phyloP scores from a whole-genome alignment of 1,140 invertebrate species.

The Chironomus striatipennis region DNA sequence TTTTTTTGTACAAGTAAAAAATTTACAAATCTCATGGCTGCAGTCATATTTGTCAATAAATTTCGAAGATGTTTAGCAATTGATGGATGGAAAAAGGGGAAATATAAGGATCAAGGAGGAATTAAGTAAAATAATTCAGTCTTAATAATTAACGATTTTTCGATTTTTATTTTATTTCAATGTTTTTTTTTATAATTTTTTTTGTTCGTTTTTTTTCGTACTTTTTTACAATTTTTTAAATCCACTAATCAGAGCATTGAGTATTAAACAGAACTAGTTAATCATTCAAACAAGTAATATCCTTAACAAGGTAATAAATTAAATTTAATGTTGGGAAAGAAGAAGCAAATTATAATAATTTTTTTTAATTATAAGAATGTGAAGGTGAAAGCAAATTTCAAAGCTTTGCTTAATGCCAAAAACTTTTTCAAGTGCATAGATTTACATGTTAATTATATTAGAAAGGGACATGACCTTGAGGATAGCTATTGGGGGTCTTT shows the following conservation, averaged over 20 bases:
- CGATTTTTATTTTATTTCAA: constrained; percentile 14
- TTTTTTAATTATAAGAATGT: too few species aligned
- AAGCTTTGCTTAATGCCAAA: too few species aligned
- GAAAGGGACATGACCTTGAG: too few species aligned
- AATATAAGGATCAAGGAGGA: neutral
- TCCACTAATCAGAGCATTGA: neutral
- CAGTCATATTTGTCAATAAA: neutral
- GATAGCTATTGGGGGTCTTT: too few species aligned
- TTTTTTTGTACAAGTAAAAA: neutral
- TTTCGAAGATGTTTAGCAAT: neutral
- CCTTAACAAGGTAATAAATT: too few species aligned
- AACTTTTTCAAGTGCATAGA: too few species aligned
- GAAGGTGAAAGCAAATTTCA: too few species aligned
- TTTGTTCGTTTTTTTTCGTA: neutral
- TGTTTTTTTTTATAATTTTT: neutral
- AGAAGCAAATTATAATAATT: too few species aligned
- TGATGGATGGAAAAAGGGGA: neutral
- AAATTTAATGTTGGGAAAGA: too few species aligned
- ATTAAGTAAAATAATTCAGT: neutral
- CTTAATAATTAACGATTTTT: constrained; percentile 15
- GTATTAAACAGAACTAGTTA: constrained; percentile 14
- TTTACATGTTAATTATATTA: too few species aligned
- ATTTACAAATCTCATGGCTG: neutral
- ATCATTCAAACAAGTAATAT: neutral
- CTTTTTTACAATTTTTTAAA: neutral